Percentiles rank a stretch among this genome's conserved stretches.
Conservation (phyloP, 2,113 vertebrate species). For the Petaurus breviceps region DNA sequence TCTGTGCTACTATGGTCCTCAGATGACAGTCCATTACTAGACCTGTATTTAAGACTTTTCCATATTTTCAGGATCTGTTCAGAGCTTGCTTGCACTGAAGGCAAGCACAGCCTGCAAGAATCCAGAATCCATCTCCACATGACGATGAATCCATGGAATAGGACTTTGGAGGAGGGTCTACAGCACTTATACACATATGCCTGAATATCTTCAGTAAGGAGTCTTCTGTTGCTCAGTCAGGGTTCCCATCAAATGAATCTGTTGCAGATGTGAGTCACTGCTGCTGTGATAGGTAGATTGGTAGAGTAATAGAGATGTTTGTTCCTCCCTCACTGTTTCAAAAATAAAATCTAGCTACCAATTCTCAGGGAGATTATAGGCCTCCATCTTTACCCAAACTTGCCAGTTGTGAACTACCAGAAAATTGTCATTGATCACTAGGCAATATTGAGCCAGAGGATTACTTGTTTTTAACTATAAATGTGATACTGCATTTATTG, state of each 20-base stretch:
- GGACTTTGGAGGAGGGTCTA: not conserved
- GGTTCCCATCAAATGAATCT: not conserved
- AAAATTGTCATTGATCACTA: slow-evolving; percentile 11
- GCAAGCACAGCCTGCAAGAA: not conserved
- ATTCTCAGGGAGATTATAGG: not conserved
- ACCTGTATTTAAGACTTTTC: not conserved
- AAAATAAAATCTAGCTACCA: not conserved
- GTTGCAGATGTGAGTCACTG: not conserved
- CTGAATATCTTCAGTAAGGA: not conserved
- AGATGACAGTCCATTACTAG: not conserved
- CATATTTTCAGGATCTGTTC: not conserved
- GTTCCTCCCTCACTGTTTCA: slow-evolving; percentile 6
- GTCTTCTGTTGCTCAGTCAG: not conserved
- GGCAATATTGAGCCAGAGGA: slow-evolving; percentile 11
- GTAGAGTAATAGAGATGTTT: not conserved
- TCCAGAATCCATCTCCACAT: not conserved
- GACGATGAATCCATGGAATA: not conserved
- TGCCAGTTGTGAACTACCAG: not conserved
- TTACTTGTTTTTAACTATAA: not conserved
- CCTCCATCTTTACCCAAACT: not conserved
- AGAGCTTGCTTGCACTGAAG: not conserved
- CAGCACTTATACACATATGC: not conserved
- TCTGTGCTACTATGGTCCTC: not conserved
- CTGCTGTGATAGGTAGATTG: not conserved
- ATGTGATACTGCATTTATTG: not conserved